phyloP scores from a whole-genome alignment of 2,888 invertebrate genomes.

The Cataglyphis rosenhaueri region DNA sequence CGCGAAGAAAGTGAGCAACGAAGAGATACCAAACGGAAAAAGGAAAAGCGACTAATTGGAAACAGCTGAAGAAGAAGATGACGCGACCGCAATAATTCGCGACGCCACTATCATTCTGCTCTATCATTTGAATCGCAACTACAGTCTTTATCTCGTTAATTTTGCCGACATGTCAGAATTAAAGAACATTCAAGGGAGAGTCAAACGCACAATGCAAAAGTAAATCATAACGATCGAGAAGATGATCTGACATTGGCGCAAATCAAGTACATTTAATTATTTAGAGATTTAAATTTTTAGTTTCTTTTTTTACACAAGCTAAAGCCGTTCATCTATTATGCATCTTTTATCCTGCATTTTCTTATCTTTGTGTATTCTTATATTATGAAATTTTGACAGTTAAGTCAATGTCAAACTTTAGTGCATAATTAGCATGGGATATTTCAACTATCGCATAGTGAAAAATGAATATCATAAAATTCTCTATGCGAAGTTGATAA shows the following conservation, averaged over 20 bases:
- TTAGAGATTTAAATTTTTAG: neutral
- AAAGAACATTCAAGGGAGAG: neutral
- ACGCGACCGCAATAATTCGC: slow-evolving; percentile 29
- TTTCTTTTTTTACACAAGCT: neutral
- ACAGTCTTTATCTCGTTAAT: slow-evolving; percentile 15
- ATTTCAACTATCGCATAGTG: neutral
- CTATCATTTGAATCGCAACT: slow-evolving; percentile 1
- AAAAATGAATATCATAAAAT: neutral
- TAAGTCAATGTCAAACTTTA: neutral
- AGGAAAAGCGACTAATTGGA: slow-evolving; percentile 62
- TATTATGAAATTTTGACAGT: neutral
- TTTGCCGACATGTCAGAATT: neutral
- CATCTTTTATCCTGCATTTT: neutral
- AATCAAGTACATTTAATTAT: slow-evolving; percentile 14
- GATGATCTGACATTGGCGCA: neutral
- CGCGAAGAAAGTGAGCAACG: slow-evolving; percentile 55
- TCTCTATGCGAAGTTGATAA: neutral
- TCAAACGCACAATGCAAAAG: neutral
- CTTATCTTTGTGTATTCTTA: neutral
- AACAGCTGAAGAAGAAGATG: neutral
- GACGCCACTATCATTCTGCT: neutral
- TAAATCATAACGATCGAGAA: neutral
- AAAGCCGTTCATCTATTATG: slow-evolving; percentile 1
- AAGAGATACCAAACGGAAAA: slow-evolving; percentile 66
- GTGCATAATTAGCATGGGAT: neutral